Conservation (phyloP, 2,888 invertebrate genomes). For the Cosmia pyralina region DNA sequence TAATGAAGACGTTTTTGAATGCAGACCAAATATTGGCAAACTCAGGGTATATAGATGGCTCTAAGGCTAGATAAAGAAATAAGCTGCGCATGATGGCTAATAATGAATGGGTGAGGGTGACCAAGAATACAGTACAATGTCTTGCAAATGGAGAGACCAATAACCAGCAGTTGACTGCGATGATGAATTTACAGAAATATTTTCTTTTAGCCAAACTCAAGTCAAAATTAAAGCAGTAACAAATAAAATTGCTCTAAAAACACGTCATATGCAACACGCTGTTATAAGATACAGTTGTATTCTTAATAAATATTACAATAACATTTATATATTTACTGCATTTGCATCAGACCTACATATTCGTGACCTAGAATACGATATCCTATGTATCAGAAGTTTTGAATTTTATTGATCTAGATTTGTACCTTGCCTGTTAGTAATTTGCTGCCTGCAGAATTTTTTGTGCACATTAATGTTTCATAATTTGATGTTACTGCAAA, state of each 20-base stretch:
- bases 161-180: neutral
- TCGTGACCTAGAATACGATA: constrained; percentile 54
- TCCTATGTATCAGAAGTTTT: constrained; percentile 40
- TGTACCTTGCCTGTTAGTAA: constrained; percentile 13
- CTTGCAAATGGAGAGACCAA: neutral
- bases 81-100: neutral
- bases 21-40: neutral
- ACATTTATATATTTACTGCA: constrained; percentile 35
- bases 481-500: constrained; percentile 40
- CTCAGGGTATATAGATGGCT: no score
- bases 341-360: constrained; percentile 48
- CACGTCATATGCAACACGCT: neutral
- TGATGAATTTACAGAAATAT: neutral
- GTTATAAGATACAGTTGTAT: constrained; percentile 21
- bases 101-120: neutral
- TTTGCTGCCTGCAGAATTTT: constrained; percentile 33
- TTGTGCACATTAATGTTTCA: constrained; percentile 39
- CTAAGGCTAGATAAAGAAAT: neutral
- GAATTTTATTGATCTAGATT: constrained; percentile 56
- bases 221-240: neutral
- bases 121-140: neutral
- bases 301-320: constrained; percentile 38
- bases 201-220: neutral
- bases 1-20: neutral
- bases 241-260: neutral